Evolutionary conservation across 2,888 invertebrate genomes (phyloP).

Genomic region (Caenorhabditis virilis): DNA sequence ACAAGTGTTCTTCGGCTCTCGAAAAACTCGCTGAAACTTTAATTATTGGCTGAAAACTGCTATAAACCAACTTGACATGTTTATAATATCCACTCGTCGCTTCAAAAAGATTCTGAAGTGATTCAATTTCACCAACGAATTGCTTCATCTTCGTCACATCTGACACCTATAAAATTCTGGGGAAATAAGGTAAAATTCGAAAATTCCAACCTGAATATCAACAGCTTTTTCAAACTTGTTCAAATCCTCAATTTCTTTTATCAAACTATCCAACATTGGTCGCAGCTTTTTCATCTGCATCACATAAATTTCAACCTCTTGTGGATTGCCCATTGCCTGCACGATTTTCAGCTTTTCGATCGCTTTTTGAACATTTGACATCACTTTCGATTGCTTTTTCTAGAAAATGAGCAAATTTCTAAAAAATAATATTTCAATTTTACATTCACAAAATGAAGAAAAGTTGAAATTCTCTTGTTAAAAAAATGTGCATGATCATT

Average conservation of each 20-base stretch:
- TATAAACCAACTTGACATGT: constrained; percentile 47
- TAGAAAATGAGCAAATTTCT: constrained; percentile 16
- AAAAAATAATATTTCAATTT: constrained; percentile 1
- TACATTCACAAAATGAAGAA: constrained; percentile 49
- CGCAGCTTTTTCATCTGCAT: constrained; percentile 43
- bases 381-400: constrained; percentile 49
- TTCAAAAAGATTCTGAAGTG: constrained; percentile 51
- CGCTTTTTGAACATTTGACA: constrained; percentile 40
- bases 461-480: constrained; percentile 40
- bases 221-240: constrained; percentile 59
- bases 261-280: constrained; percentile 48
- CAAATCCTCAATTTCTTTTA: constrained; percentile 51
- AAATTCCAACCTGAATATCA: constrained; percentile 35
- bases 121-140: constrained; percentile 48
- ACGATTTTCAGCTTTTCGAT: constrained; percentile 49
- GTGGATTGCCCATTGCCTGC: constrained; percentile 47
- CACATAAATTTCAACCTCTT: constrained; percentile 38
- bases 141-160: constrained; percentile 52
- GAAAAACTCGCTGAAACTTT: constrained; percentile 57
- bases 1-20: constrained; percentile 54
- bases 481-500: constrained; percentile 49
- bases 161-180: too few relatives aligned
- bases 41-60: background rate
- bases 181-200: too few relatives aligned
- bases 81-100: constrained; percentile 53